These are phyloP conservation scores for Leptinotarsa undecemlineata DNA, from an alignment of 1,140 invertebrate species.

Conservation along the genomic window DNA sequence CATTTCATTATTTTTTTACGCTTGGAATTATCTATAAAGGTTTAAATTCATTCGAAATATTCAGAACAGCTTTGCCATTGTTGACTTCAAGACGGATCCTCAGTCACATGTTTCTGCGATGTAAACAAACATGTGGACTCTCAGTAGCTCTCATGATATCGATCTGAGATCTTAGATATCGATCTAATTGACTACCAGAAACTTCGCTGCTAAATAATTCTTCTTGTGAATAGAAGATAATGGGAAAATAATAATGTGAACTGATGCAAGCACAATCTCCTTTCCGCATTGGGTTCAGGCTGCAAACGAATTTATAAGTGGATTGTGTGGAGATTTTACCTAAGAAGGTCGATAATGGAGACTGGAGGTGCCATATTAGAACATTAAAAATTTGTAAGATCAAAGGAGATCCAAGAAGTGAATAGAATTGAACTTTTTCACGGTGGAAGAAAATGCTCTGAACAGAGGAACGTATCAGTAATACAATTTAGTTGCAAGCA, in stretches of 20 bases:
- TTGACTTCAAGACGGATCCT: neutral
- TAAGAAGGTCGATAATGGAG: constrained; percentile 1
- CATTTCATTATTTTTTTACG: too few relatives aligned
- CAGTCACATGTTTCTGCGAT: constrained; percentile 2
- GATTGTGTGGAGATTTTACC: constrained; percentile 22
- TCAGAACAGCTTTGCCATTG: neutral
- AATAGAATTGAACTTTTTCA: too few relatives aligned
- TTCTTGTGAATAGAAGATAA: constrained; percentile 15
- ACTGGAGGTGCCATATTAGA: constrained; percentile 2
- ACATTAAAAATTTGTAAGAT: neutral
- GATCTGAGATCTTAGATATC: constrained; percentile 23
- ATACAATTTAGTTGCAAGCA: too few relatives aligned
- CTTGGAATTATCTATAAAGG: too few relatives aligned
- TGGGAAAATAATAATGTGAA: constrained; percentile 16
- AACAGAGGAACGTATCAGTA: too few relatives aligned
- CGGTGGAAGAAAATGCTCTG: too few relatives aligned
- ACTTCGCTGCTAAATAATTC: constrained; percentile 2
- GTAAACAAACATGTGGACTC: constrained; percentile 10
- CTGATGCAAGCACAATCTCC: neutral
- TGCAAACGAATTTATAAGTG: constrained; percentile 30
- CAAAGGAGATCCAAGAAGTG: too few relatives aligned
- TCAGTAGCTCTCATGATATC: constrained; percentile 5
- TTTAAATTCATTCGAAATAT: neutral
- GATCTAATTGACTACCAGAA: constrained; percentile 19
- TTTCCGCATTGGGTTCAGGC: constrained; percentile 3